Evolutionary conservation across 2,113 vertebrate species (phyloP).

Genomic region (Naja naja): DNA sequence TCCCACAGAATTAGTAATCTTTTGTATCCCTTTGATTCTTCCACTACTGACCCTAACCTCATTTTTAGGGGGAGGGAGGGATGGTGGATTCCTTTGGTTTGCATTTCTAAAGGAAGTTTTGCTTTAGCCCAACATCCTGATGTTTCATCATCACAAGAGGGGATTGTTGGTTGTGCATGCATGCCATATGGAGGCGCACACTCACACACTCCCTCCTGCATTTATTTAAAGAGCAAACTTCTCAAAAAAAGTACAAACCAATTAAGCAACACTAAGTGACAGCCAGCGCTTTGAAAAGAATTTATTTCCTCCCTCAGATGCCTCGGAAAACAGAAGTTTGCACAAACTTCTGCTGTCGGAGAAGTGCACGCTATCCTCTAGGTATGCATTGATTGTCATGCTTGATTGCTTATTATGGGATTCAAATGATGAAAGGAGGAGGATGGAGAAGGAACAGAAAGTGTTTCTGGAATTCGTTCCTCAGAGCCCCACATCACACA

Average conservation of each 20-base stretch:
- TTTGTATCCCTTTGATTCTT: neutral
- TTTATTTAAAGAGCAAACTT: slow-evolving; percentile 68
- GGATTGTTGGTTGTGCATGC: slow-evolving; percentile 36
- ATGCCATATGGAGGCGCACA: slow-evolving; percentile 56
- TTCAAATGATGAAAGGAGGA: slow-evolving; percentile 72
- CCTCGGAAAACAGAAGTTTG: slow-evolving; percentile 73
- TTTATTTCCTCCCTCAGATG: slow-evolving; percentile 71
- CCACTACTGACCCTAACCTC: neutral
- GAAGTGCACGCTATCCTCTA: slow-evolving; percentile 66
- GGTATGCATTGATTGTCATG: slow-evolving; percentile 66
- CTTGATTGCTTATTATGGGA: slow-evolving; percentile 71
- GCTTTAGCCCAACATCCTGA: slow-evolving; percentile 26
- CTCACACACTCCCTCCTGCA: slow-evolving; percentile 53
- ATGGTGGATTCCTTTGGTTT: neutral
- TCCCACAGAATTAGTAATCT: neutral
- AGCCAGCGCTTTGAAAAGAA: slow-evolving; percentile 67
- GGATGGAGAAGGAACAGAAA: slow-evolving; percentile 69
- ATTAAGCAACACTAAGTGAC: slow-evolving; percentile 76
- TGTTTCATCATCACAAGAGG: slow-evolving; percentile 53
- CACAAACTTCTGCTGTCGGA: slow-evolving; percentile 72
- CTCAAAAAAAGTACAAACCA: slow-evolving; percentile 72
- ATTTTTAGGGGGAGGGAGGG: neutral
- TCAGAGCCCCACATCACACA: slow-evolving; percentile 58
- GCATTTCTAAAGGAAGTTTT: slow-evolving; percentile 26
- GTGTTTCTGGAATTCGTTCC: slow-evolving; percentile 64